phyloP scores from a whole-genome alignment of 2,888 invertebrate species.

The Psococerastis gibbosa region DNA sequence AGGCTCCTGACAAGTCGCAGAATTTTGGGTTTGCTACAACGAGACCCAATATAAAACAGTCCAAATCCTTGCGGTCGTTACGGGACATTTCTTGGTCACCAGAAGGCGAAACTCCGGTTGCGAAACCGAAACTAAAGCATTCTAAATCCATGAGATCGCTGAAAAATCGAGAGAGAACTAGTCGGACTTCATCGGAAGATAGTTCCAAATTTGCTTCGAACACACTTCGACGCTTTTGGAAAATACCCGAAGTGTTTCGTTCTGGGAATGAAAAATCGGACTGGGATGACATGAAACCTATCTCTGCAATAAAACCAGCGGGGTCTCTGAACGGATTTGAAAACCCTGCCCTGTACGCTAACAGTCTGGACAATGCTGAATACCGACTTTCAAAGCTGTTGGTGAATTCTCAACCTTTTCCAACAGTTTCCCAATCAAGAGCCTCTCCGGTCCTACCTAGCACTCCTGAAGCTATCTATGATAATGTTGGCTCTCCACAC shows the following conservation, averaged over 20 bases:
- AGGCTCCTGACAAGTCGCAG: neutral
- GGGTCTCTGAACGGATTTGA: neutral
- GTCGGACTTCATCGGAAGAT: constrained; percentile 3
- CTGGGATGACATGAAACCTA: neutral
- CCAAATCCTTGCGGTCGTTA: constrained; percentile 5
- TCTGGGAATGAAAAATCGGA: neutral
- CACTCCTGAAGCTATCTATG: neutral
- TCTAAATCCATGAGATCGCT: constrained; percentile 8
- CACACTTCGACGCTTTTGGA: neutral
- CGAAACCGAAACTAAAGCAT: constrained; percentile 3
- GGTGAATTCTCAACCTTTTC: constrained; percentile 5
- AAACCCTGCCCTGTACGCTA: constrained; percentile 4
- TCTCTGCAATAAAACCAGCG: neutral
- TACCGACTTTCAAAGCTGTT: neutral
- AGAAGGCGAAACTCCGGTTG: neutral
- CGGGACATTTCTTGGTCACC: neutral
- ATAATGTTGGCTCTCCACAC: neutral
- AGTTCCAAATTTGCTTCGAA: constrained; percentile 4
- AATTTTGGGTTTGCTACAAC: neutral
- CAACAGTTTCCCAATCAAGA: neutral
- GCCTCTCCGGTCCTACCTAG: neutral
- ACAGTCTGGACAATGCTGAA: neutral
- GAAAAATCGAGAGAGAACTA: neutral
- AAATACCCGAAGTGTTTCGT: neutral
- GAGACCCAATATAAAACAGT: neutral